phyloP scores from a whole-genome alignment of 2,888 invertebrate genomes.

The Leptopilina drosophilae region DNA sequence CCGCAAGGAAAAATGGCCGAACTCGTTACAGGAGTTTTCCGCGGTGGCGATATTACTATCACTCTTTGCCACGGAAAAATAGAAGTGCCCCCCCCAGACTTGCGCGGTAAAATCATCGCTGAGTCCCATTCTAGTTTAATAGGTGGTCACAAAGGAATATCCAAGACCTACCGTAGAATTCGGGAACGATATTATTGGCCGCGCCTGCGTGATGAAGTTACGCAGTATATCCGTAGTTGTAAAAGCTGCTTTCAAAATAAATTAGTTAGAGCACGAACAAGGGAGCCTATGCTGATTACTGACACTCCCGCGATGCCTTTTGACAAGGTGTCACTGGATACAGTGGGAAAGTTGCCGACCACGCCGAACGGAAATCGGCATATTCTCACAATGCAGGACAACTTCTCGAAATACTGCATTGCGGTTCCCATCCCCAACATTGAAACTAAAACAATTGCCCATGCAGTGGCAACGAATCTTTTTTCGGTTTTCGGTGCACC shows the following conservation, averaged over 20 bases:
- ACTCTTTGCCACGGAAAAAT: conserved; percentile 40
- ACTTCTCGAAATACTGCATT: no score
- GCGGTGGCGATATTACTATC: neutral
- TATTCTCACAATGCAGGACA: no score
- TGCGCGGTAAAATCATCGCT: conserved; percentile 44
- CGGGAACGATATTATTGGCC: conserved; percentile 51
- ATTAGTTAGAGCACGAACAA: conserved; percentile 40
- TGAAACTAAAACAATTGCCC: neutral
- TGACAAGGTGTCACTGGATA: conserved; percentile 51
- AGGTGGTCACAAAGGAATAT: no score
- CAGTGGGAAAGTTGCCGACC: conserved; percentile 35
- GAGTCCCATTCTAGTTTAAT: conserved; percentile 46
- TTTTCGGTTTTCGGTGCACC: conserved; percentile 22
- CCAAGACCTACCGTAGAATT: conserved; percentile 36
- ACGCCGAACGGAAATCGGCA: conserved; percentile 47
- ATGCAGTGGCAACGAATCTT: neutral
- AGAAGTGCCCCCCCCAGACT: neutral
- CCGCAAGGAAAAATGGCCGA: neutral
- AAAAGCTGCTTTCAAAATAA: conserved; percentile 54
- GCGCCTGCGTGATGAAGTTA: conserved; percentile 47
- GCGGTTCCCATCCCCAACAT: neutral
- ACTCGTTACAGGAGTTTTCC: conserved; percentile 27
- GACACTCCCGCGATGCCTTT: conserved; percentile 50
- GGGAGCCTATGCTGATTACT: conserved; percentile 54
- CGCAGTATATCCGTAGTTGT: conserved; percentile 48